These are phyloP conservation scores for Axea sp. DNA, from an alignment of 2,888 invertebrate genomes.

Conservation along the genomic window DNA sequence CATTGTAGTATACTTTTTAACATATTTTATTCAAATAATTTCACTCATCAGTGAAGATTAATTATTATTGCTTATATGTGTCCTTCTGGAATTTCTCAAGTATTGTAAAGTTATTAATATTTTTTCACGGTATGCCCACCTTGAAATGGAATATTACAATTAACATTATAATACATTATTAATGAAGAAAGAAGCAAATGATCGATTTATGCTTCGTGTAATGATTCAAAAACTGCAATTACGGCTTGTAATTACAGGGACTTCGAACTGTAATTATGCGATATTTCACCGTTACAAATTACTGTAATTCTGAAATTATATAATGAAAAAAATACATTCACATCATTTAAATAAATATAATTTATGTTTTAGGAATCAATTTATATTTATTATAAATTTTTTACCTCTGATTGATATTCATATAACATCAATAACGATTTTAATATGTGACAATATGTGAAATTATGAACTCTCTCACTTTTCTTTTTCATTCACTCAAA, in stretches of 20 bases:
- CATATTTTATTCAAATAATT: conserved; percentile 11
- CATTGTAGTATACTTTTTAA: conserved; percentile 11
- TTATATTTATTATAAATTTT: conserved; percentile 1
- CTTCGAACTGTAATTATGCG: conserved; percentile 35
- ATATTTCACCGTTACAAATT: conserved; percentile 31
- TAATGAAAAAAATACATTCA: conserved; percentile 2
- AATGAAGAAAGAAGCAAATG: conserved; percentile 4
- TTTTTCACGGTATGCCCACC: not conserved
- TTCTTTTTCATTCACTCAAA: no score
- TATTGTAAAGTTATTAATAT: not conserved
- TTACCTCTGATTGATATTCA: no score
- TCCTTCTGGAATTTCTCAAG: conserved; percentile 22
- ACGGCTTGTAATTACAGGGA: conserved; percentile 31
- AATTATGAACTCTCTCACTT: no score
- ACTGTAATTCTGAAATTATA: conserved; percentile 18
- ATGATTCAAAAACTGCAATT: conserved; percentile 38
- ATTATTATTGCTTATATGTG: conserved; percentile 1
- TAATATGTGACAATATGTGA: no score
- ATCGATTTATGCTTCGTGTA: conserved; percentile 18
- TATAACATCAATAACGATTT: no score
- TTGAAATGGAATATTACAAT: conserved; percentile 5
- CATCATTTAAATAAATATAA: no score
- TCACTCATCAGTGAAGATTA: conserved; percentile 4
- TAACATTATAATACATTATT: conserved; percentile 31
- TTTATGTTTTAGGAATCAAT: no score